Base-by-base conservation (phyloP, 2,113 vertebrate genomes). In the Callorhinus ursinus region DNA sequence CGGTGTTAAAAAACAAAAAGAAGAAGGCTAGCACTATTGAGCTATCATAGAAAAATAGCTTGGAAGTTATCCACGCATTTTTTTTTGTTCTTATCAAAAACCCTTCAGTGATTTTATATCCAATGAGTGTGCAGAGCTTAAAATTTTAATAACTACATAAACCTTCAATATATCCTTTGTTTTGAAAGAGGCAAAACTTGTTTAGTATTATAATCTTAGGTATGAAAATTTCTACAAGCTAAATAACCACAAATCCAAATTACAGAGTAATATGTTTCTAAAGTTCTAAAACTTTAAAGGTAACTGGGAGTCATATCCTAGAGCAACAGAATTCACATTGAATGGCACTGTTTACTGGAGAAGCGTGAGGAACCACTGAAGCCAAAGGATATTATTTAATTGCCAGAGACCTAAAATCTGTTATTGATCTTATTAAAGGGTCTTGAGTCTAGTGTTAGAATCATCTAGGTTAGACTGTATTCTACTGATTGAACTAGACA, bases 391-490 rank as follows among this genome's bases (percentile, higher is more conserved):
- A 91, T 63, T 63, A 89, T 49, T 92, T 95, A 83, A 95, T 79
- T 97, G 36, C 39, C 59, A 76, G 61, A 88, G 42, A 86, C 36
- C 36, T 93, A 88, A 93, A 95, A 92, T 91, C 61, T 63, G 33
- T 79, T 94, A 76, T 53, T 95, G 94, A 95, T 76, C 13, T 89
- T 94, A 82, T 94, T 97, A 88, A 46, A 85, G 24, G 19, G 12
- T 93, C 39, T 93, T 92, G 22, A 85, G 69, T 77, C 12, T 67
- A 86, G n/a, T 61, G 9, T 93, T 85, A 59, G 53, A 93, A 71
- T 57, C 61, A 72, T 82, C 76, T 80, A 51, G 4, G 49, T 90
- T 61, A 88, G 31, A 88, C 33, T 72, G 11, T 19, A 72, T 59
- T 8, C 24, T 22, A 72, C 4, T 53, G 69, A 93, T 72, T 49